These are phyloP conservation scores for Aegithalos caudatus DNA, from an alignment of 2,113 vertebrate genomes.

Conservation along the genomic window DNA sequence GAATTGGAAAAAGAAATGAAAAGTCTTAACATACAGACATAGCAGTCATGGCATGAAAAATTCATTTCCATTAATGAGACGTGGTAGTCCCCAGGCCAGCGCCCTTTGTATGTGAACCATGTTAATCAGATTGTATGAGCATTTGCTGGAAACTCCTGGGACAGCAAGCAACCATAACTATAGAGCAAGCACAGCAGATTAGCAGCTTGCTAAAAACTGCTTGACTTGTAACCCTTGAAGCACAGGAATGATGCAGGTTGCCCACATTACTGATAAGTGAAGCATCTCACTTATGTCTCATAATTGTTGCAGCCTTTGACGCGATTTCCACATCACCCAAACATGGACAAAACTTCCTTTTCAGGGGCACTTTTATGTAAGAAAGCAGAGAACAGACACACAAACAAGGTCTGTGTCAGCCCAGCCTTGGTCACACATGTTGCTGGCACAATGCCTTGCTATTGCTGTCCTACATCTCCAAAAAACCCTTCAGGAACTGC, in stretches of 20 bases:
- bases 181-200: conserved; percentile 60
- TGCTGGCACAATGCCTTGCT: background rate
- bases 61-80: conserved; percentile 71
- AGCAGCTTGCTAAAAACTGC: conserved; percentile 67
- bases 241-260: background rate
- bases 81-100: conserved; percentile 64
- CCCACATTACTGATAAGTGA: background rate
- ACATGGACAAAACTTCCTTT: background rate
- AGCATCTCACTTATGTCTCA: background rate
- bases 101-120: conserved; percentile 63
- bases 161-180: conserved; percentile 47
- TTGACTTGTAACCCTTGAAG: conserved; percentile 72
- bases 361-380: background rate
- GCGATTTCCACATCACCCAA: background rate
- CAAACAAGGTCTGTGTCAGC: background rate
- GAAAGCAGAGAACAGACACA: background rate
- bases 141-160: conserved; percentile 65
- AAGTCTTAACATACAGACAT: conserved; percentile 33
- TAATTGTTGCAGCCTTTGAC: background rate
- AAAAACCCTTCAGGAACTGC: background rate
- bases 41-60: conserved; percentile 59
- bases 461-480: background rate
- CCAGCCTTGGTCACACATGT: background rate
- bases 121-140: conserved; percentile 73
- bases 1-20: background rate